Conservation (phyloP, 2,113 vertebrate genomes). For the Aegithalos caudatus region DNA sequence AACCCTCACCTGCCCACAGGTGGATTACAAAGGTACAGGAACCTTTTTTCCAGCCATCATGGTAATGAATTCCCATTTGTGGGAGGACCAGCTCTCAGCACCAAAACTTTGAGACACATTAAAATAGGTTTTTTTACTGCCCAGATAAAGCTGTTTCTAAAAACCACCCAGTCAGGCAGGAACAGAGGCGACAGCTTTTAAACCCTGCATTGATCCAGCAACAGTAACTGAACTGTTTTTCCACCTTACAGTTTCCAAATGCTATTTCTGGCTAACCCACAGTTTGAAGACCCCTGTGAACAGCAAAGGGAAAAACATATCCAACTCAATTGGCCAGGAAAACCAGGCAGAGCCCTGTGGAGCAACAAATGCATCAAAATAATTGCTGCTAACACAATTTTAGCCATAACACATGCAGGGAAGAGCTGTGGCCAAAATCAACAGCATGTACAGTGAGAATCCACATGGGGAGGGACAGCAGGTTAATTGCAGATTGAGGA, state of each 20-base stretch:
- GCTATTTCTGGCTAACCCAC: slow-evolving; percentile 37
- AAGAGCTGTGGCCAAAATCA: slow-evolving; percentile 51
- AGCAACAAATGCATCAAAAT: slow-evolving; percentile 47
- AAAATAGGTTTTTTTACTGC: not conserved
- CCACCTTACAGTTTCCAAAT: not conserved
- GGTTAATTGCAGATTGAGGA: slow-evolving; percentile 52
- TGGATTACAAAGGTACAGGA: not conserved
- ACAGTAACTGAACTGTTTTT: slow-evolving; percentile 23
- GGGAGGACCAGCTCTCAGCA: not conserved
- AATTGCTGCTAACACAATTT: slow-evolving; percentile 60
- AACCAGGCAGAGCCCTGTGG: slow-evolving; percentile 23
- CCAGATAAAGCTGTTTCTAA: slow-evolving; percentile 5
- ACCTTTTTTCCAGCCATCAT: not conserved
- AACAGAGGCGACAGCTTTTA: not conserved
- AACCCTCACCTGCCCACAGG: not conserved
- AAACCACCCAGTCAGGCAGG: not conserved
- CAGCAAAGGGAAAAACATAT: not conserved
- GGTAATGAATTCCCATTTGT: not conserved
- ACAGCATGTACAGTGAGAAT: slow-evolving; percentile 48
- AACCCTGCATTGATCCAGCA: not conserved
- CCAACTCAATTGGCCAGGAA: slow-evolving; percentile 8
- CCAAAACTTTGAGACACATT: not conserved
- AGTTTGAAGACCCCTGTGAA: slow-evolving; percentile 2
- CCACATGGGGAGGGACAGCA: slow-evolving; percentile 45
- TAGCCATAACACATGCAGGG: slow-evolving; percentile 8